Conservation (phyloP, 2,888 invertebrate species). For the Sycophila texana region DNA sequence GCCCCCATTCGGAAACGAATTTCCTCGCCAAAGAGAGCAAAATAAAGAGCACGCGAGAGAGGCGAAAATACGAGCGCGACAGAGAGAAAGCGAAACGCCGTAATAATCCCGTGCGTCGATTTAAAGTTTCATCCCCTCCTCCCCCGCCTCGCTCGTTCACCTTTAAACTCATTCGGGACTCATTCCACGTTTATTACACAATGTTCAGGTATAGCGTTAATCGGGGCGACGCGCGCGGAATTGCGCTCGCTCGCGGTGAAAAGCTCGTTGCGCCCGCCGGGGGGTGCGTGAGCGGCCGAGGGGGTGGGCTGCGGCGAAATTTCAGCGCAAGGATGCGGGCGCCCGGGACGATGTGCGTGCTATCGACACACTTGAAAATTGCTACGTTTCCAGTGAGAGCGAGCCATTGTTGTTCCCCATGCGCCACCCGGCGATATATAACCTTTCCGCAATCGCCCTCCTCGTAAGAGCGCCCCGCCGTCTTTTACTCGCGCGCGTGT, state of each 20-base stretch:
- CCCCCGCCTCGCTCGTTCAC: not conserved
- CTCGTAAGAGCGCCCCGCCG: slow-evolving; percentile 19
- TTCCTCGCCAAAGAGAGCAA: slow-evolving; percentile 46
- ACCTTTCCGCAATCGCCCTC: slow-evolving; percentile 49
- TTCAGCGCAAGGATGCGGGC: slow-evolving; percentile 51
- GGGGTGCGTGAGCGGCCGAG: not conserved
- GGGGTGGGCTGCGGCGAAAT: not conserved
- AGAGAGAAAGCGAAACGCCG: slow-evolving; percentile 34
- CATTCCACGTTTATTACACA: slow-evolving; percentile 51
- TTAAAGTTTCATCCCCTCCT: slow-evolving; percentile 38
- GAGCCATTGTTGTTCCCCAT: slow-evolving; percentile 44
- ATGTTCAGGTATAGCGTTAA: slow-evolving; percentile 43
- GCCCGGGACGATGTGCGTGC: slow-evolving; percentile 62
- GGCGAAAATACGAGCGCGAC: not conserved
- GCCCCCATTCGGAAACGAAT: slow-evolving; percentile 49
- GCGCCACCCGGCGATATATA: slow-evolving; percentile 7
- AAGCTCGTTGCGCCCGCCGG: slow-evolving; percentile 20
- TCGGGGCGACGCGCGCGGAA: slow-evolving; percentile 37
- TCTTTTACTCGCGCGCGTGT: slow-evolving; percentile 5
- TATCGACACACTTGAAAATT: slow-evolving; percentile 73
- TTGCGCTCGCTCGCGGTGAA: not conserved
- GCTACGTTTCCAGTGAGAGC: slow-evolving; percentile 61
- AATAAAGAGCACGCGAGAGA: not conserved
- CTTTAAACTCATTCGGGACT: slow-evolving; percentile 54
- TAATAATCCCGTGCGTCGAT: slow-evolving; percentile 51